Percentiles rank a stretch among this genome's conserved stretches.
Conservation (phyloP, 2,797 vertebrate genomes). For the Mionectes olivaceus region DNA sequence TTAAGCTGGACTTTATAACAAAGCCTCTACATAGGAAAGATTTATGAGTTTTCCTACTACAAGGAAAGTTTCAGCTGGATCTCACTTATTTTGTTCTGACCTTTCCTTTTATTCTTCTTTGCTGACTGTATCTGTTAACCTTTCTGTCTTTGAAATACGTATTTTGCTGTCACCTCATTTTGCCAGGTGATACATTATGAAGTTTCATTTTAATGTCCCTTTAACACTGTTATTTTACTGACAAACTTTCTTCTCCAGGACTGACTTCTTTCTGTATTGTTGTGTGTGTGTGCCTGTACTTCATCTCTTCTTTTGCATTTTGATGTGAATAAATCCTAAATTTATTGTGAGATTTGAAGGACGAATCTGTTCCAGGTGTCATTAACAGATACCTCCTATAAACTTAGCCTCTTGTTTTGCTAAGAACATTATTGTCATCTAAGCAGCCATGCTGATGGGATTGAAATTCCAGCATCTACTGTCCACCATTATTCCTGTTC, state of each 20-base stretch:
- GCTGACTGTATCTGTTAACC: background rate
- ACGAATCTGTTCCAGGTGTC: background rate
- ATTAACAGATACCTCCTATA: background rate
- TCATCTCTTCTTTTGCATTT: background rate
- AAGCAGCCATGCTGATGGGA: background rate
- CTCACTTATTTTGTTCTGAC: background rate
- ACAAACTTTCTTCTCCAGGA: background rate
- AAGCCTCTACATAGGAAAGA: background rate
- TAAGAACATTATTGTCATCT: background rate
- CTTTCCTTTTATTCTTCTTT: constrained; percentile 12
- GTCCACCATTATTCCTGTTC: background rate
- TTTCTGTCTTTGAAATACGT: constrained; percentile 15
- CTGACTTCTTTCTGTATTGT: background rate
- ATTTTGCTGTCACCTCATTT: constrained; percentile 19
- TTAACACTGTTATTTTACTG: background rate
- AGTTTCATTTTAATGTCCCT: constrained; percentile 13
- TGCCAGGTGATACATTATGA: constrained; percentile 21
- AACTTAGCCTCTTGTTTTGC: background rate
- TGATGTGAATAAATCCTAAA: background rate
- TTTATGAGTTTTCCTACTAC: background rate
- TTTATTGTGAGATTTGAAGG: background rate
- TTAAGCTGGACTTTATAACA: background rate
- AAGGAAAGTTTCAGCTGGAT: background rate
- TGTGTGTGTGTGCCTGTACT: background rate
- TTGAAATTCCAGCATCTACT: background rate